Evolutionary conservation across 92 coral and sea anemone species (phyloP).

Genomic region (Chrysogorgia sp.): DNA sequence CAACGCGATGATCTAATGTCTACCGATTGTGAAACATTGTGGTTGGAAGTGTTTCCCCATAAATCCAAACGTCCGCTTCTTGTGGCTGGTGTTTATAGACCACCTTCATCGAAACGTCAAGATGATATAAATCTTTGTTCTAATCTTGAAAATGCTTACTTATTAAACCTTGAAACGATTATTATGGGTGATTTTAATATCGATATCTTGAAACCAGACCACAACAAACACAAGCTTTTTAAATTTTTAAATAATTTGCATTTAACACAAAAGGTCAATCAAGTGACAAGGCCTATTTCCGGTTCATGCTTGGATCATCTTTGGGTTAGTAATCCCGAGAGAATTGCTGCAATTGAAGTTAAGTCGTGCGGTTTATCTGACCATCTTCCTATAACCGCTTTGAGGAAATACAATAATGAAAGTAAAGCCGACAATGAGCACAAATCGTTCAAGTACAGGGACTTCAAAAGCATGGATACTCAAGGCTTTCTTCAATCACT

Average conservation of each 20-base stretch:
- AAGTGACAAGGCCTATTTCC: too few relatives aligned
- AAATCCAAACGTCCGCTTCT: too few relatives aligned
- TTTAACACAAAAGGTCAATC: slow-evolving; percentile 12
- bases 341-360: background rate
- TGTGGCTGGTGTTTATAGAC: too few relatives aligned
- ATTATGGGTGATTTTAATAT: too few relatives aligned
- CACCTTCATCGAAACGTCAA: slow-evolving; percentile 10
- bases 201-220: slow-evolving; percentile 17
- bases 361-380: background rate
- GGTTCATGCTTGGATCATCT: slow-evolving; percentile 16
- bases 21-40: slow-evolving; percentile 1
- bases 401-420: background rate
- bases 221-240: slow-evolving; percentile 8
- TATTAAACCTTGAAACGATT: slow-evolving; percentile 7
- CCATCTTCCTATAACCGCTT: background rate
- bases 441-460: background rate
- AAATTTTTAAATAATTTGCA: slow-evolving; percentile 18
- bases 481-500: too few relatives aligned
- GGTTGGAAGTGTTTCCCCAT: too few relatives aligned
- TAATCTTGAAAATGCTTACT: slow-evolving; percentile 8
- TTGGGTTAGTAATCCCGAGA: slow-evolving; percentile 8
- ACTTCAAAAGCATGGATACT: background rate
- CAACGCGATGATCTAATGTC: slow-evolving; percentile 17
- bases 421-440: background rate
- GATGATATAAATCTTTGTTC: background rate